Evolutionary conservation across 2,888 invertebrate species (phyloP).

Genomic region (Drosophila peninsularis): DNA sequence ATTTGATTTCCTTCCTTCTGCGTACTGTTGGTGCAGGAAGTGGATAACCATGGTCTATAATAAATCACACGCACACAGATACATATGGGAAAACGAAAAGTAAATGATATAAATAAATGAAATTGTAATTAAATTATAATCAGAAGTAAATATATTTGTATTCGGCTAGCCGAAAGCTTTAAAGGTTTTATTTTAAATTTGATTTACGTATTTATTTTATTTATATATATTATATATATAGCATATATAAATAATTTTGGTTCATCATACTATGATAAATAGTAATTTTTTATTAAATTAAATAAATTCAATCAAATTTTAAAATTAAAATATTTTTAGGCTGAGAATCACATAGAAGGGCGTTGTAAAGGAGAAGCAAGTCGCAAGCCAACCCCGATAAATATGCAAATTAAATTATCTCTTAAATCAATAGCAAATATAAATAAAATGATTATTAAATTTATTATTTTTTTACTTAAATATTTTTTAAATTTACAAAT

Average conservation of each 20-base stretch:
- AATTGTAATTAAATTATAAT: slow-evolving; percentile 20
- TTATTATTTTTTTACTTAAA: too few relatives aligned
- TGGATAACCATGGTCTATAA: slow-evolving; percentile 84
- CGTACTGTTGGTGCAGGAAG: slow-evolving; percentile 83
- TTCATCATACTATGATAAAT: neutral
- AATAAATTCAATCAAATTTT: neutral
- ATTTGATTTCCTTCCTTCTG: slow-evolving; percentile 85
- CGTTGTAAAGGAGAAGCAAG: neutral
- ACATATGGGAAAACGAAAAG: slow-evolving; percentile 1
- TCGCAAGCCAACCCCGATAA: neutral
- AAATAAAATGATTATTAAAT: too few relatives aligned
- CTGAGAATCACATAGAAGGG: slow-evolving; percentile 9
- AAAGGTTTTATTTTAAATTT: neutral
- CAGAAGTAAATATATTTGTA: slow-evolving; percentile 6
- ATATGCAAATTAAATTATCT: neutral
- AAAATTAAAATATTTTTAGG: neutral
- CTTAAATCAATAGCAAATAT: too few relatives aligned
- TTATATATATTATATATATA: neutral
- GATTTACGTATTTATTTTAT: neutral
- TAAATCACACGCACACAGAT: slow-evolving; percentile 64
- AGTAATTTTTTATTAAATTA: neutral
- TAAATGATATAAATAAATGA: slow-evolving; percentile 21
- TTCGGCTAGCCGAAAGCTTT: slow-evolving; percentile 30
- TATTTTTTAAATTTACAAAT: too few relatives aligned
- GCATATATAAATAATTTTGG: neutral